Evolutionary conservation across 1,140 invertebrate species (phyloP).

Genomic region (Tetragnatha versicolor): DNA sequence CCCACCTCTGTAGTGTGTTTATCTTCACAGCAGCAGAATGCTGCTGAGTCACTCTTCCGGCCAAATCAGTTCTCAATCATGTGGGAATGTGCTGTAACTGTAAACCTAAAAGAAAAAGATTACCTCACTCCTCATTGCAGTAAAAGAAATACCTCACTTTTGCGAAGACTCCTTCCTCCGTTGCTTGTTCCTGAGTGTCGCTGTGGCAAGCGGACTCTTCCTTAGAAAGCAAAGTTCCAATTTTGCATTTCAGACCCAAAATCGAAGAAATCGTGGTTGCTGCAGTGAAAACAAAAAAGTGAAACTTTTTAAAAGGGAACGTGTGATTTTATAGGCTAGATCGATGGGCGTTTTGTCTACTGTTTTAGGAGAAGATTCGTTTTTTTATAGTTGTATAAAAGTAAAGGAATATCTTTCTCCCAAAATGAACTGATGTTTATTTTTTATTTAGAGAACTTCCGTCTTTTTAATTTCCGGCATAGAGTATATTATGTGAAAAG

Average conservation of each 20-base stretch:
- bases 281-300: not conserved
- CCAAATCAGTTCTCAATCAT: constrained; percentile 34
- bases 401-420: not conserved
- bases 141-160: constrained; percentile 42
- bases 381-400: constrained; percentile 50
- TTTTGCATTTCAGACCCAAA: constrained; percentile 36
- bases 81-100: constrained; percentile 11
- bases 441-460: constrained; percentile 8
- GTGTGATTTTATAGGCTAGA: constrained; percentile 49
- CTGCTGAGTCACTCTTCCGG: constrained; percentile 50
- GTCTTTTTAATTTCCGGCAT: constrained; percentile 32
- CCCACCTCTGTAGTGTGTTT: constrained; percentile 9
- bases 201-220: constrained; percentile 1
- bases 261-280: not conserved
- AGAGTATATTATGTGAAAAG: constrained; percentile 5
- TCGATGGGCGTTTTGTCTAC: not conserved
- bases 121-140: constrained; percentile 1
- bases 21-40: constrained; percentile 18
- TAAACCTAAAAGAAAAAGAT: not conserved
- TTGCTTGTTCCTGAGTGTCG: constrained; percentile 37
- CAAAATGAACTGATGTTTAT: constrained; percentile 8
- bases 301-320: not conserved
- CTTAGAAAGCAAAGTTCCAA: constrained; percentile 32
- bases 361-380: constrained; percentile 29
- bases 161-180: constrained; percentile 46